These are phyloP conservation scores for Zapus hudsonius DNA, from an alignment of 2,113 vertebrate species.

Conservation along the genomic window DNA sequence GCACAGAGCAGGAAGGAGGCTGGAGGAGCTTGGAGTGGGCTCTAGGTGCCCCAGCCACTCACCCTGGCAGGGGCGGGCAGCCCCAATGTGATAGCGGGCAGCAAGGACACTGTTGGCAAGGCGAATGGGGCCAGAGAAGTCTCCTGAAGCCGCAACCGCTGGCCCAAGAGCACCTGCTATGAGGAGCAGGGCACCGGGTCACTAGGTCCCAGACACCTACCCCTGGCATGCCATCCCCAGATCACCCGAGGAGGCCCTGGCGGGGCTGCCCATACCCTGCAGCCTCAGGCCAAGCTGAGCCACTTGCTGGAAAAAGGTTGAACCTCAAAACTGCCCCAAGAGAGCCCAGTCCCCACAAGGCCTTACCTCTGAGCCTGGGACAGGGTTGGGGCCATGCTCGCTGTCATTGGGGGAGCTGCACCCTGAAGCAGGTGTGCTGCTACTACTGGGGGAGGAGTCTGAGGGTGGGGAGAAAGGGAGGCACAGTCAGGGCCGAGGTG, in stretches of 20 bases:
- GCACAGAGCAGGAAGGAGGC: slow-evolving; percentile 58
- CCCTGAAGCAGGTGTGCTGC: slow-evolving; percentile 93
- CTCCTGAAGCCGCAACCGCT: slow-evolving; percentile 89
- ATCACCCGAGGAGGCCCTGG: slow-evolving; percentile 17
- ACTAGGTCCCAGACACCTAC: slow-evolving; percentile 63
- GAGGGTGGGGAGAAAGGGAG: neutral
- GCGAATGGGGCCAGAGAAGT: slow-evolving; percentile 90
- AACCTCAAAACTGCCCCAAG: slow-evolving; percentile 2
- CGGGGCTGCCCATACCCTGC: neutral
- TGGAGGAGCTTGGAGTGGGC: neutral
- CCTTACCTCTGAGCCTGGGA: slow-evolving; percentile 89
- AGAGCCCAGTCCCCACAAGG: neutral
- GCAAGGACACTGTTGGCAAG: slow-evolving; percentile 86
- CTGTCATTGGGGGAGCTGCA: slow-evolving; percentile 96
- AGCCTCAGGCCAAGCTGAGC: neutral
- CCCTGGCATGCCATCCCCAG: slow-evolving; percentile 27
- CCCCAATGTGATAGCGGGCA: slow-evolving; percentile 91
- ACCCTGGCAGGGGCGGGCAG: slow-evolving; percentile 92
- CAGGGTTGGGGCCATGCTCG: slow-evolving; percentile 86
- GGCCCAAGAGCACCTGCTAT: slow-evolving; percentile 84
- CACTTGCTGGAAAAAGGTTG: neutral
- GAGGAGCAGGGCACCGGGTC: slow-evolving; percentile 52
- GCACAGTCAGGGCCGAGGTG: neutral
- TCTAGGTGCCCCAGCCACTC: slow-evolving; percentile 70
- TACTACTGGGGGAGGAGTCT: slow-evolving; percentile 95